Evolutionary conservation across 2,888 invertebrate species (phyloP).

Genomic region (Dromius quadrimaculatus): DNA sequence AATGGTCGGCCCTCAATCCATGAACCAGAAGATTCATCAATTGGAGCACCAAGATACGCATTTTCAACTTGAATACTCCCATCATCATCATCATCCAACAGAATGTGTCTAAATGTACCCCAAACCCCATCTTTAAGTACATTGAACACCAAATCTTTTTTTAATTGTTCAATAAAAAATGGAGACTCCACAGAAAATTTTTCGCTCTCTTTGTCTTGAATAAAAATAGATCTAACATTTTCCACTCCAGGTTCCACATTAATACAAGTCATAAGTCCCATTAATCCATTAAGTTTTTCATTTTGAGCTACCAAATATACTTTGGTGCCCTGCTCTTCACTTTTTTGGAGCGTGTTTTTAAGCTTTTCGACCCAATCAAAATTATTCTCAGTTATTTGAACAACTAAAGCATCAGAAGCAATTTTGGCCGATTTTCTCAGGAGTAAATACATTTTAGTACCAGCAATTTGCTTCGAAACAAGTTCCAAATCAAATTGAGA

Average conservation of each 20-base stretch:
- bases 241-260: slow-evolving; percentile 88
- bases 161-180: slow-evolving; percentile 75
- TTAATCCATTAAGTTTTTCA: slow-evolving; percentile 79
- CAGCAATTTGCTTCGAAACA: slow-evolving; percentile 74
- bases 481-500: slow-evolving; percentile 68
- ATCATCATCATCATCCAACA: slow-evolving; percentile 69
- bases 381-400: slow-evolving; percentile 77
- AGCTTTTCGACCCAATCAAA: slow-evolving; percentile 86
- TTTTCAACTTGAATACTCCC: slow-evolving; percentile 79
- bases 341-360: slow-evolving; percentile 79
- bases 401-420: slow-evolving; percentile 67
- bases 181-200: slow-evolving; percentile 72
- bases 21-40: slow-evolving; percentile 93
- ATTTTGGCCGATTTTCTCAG: slow-evolving; percentile 70
- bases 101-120: slow-evolving; percentile 90
- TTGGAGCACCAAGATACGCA: slow-evolving; percentile 94
- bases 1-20: slow-evolving; percentile 95
- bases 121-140: slow-evolving; percentile 84
- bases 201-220: slow-evolving; percentile 74
- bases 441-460: slow-evolving; percentile 75
- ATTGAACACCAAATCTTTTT: slow-evolving; percentile 87
- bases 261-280: slow-evolving; percentile 92
- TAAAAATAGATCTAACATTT: slow-evolving; percentile 79
- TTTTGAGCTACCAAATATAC: slow-evolving; percentile 79
- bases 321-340: slow-evolving; percentile 72